Base-by-base conservation (phyloP, 2,888 invertebrate species). In the Caenorhabditis drosophilae region DNA sequence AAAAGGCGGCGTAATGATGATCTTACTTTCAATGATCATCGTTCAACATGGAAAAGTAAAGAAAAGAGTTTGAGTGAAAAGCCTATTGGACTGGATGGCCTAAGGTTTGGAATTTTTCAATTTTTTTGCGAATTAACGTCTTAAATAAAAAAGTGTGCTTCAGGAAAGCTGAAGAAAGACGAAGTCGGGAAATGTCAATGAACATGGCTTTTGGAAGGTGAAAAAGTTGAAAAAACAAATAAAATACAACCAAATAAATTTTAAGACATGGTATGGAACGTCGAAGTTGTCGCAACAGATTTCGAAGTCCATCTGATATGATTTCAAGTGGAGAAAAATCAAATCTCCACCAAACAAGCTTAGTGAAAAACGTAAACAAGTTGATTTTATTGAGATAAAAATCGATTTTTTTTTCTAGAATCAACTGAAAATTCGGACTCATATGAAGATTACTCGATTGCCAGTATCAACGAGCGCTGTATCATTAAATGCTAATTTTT, bases 291-390 rank as follows among this genome's bases (percentile, higher is more conserved):
- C 46, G 46, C 9, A 22, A 34, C 22, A 31, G 47, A 23, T 47
- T 47, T n/a, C 34, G 35, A 35, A 47, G 47, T 18, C 47, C 47
- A 23, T 47, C 47, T 20, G 47, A 47, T n/a, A 47, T 34, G 20
- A 12, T 35, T 15, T 35, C 34, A 34, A 20, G 47, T 23, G 2
- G 3, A 2, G 47, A 47, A 15, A 47, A 22, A 22, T 1, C 34
- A 4, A 35, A 35, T 35, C 16, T 15, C 9, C 47, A 47, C 35
- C 35, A 31, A 47, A 31, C 31, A 4, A 4, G 16, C 9, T 22
- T 47, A 34, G 35, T 47, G 2, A 47, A 20, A 47, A 18, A 47
- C 15, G 47, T 47, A 12, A 35, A 22, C 35, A n/a, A n/a, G n/a
- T n/a, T n/a, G n/a, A n/a, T n/a, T n/a, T n/a, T n/a, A n/a, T n/a